phyloP scores from a whole-genome alignment of 1,140 invertebrate species.

The Leptinotarsa defecta region DNA sequence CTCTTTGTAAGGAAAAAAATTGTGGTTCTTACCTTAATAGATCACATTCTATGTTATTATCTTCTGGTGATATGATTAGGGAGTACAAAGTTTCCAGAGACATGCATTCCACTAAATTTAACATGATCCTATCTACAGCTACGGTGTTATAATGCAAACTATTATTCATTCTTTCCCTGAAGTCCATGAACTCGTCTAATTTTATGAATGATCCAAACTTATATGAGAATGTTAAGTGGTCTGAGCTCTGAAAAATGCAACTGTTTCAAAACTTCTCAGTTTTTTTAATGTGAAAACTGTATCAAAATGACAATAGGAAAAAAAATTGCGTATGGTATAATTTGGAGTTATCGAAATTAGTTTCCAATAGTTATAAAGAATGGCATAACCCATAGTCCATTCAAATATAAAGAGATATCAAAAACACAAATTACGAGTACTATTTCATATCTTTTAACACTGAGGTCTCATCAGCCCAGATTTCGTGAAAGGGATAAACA shows the following conservation, averaged over 20 bases:
- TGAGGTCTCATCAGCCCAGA: too few relatives aligned
- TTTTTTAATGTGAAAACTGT: too few relatives aligned
- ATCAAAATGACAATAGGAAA: too few relatives aligned
- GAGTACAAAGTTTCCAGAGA: conserved; percentile 48
- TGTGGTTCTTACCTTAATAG: conserved; percentile 50
- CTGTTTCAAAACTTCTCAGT: too few relatives aligned
- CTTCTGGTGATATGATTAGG: conserved; percentile 58
- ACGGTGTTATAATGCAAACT: conserved; percentile 81
- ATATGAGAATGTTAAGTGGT: conserved; percentile 89
- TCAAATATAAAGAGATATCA: too few relatives aligned
- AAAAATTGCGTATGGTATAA: too few relatives aligned
- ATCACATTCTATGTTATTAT: conserved; percentile 59
- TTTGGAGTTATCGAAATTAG: too few relatives aligned
- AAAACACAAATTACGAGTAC: too few relatives aligned
- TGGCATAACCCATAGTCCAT: too few relatives aligned
- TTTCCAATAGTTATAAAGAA: too few relatives aligned
- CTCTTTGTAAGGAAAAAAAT: neutral
- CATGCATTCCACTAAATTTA: conserved; percentile 70
- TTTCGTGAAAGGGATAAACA: too few relatives aligned
- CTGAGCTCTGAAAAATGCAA: conserved; percentile 72
- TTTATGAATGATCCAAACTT: conserved; percentile 93
- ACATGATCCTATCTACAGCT: conserved; percentile 77
- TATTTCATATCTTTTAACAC: too few relatives aligned
- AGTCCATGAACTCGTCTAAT: conserved; percentile 87
- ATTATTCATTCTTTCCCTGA: conserved; percentile 78